Base-by-base conservation (phyloP, 2,797 vertebrate species). In the Leptoclinus maculatus region DNA sequence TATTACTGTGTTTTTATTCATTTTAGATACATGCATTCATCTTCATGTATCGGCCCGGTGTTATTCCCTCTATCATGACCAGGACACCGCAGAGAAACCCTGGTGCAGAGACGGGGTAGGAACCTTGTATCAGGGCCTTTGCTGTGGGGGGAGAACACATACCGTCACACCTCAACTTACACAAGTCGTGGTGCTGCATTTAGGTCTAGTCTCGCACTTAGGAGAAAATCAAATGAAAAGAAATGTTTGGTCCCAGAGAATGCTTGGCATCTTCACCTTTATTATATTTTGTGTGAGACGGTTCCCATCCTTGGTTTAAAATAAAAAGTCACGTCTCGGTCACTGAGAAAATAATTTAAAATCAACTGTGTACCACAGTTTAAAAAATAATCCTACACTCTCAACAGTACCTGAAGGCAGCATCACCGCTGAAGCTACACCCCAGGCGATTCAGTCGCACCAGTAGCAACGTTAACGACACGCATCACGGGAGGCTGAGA, bases 161-260 rank as follows among this genome's bases (percentile, higher is more conserved):
- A 60, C 29, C 5, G 78, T 53, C 45, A 53, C 69, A 66, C 38
- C 7, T 17, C 5, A 11, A 41, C 4, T 80, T 84, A 76, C 21
- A 3, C 3, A 86, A 83, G 27, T 27, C 1, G 27, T 8, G 2
- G 9, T 83, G 86, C 3, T 85, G 76, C 87, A 19, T 90, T 90
- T 19, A 70, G 0, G 43, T 53, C 11, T 5, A 5, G 1, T 10
- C 32, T 88, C 59, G 72, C 4, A 54, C 6, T 34, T 57, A 0
- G 23, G 4, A 34, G 0, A 1, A 27, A 2, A 0, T 4, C 3
- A 2, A 0, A 8, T 1, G 2, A 13, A 71, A 25, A 2, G 0
- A 14, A 56, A 13, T 23, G 0, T 41, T 56, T 34, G 4, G 7
- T n/a, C 19, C 7, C 13, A 32, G 5, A 45, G 2, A 56, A 69